Evolutionary conservation across 2,888 invertebrate genomes (phyloP), one percentile per base, ranked within the genome.

Genomic region (Imbricaverruca yamaguchii): DNA sequence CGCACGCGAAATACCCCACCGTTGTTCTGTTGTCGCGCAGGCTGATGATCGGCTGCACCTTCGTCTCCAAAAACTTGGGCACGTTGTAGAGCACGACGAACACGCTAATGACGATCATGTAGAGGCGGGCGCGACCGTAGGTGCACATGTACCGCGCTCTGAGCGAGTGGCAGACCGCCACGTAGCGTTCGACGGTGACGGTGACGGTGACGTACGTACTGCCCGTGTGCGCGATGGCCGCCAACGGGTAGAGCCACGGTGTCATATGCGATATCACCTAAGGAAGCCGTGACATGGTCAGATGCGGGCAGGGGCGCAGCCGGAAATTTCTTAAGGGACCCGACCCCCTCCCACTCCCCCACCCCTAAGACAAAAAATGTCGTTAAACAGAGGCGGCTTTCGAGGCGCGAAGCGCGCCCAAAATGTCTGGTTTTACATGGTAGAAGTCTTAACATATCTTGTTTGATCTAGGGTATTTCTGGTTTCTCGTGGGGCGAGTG

Each of bases 71-170:
- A 87, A 90, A 90, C 63, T 90, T 86, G 1, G 96, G 94, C 83
- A 94, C 87, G 88, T 98, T 98, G 89, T 97, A 98, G 80, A 93
- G 87, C 80, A 93, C 88, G 21, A 97, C 92, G 86, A 95, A 93
- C 74, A 93, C 87, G 18, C 94, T 91, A 85, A 96, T 95, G 59
- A 91, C 90, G 59, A 93, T 89, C 81, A 97, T 95, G 87, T 96
- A 96, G 85, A 94, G 90, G 84, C 94, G 91, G 81, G 93, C 97
- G 83, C 93, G 90, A 80, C 93, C 92, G 86, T 95, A 94, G 6
- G 97, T 97, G 88, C 97, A 97, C 85, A 97, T 90, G 3, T 94
- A 94, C 81, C 95, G 90, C 2, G 97, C 96, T 83, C 92, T 91
- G 80, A 98, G 89, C 0, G 97, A 97, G 86, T 88, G 88, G 81